Evolutionary conservation across 2,888 invertebrate genomes (phyloP).

Genomic region (Coleophora flavipennella): DNA sequence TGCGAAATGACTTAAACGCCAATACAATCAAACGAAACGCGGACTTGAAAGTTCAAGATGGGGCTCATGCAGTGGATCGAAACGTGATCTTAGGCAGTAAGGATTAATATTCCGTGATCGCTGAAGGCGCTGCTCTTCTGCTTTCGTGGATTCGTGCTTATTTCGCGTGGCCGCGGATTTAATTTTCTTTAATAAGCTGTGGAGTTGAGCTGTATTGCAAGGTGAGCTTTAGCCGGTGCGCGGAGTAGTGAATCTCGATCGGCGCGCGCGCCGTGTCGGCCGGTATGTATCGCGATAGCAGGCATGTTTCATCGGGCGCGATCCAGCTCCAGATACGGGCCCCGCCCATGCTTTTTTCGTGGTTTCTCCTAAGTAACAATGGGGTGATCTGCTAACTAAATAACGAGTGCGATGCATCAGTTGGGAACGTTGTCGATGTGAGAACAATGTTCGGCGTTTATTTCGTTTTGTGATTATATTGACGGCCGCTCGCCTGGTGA

Average conservation of each 20-base stretch:
- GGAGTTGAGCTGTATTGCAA: constrained; percentile 17
- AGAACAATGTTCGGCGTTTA: constrained; percentile 33
- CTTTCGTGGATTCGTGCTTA: constrained; percentile 52
- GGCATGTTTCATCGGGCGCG: constrained; percentile 62
- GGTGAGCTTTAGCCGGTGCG: constrained; percentile 22
- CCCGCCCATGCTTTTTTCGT: constrained; percentile 71
- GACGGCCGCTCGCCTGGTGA: constrained; percentile 2
- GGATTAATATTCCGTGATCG: constrained; percentile 35
- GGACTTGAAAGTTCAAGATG: constrained; percentile 20
- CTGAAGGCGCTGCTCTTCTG: constrained; percentile 26
- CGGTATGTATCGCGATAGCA: constrained; percentile 63
- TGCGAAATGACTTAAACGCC: constrained; percentile 17
- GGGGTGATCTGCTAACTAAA: constrained; percentile 70
- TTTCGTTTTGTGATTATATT: constrained; percentile 11
- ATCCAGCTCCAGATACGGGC: constrained; percentile 53
- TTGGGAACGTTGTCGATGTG: constrained; percentile 39
- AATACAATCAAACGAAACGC: constrained; percentile 22
- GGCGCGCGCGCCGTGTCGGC: constrained; percentile 36
- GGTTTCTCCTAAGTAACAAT: constrained; percentile 66
- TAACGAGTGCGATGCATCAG: constrained; percentile 58
- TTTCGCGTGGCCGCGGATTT: constrained; percentile 66
- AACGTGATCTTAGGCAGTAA: constrained; percentile 29
- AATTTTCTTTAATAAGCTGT: constrained; percentile 70
- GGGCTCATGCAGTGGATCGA: constrained; percentile 21
- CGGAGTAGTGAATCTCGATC: constrained; percentile 22